Evolutionary conservation across 64 coral and sea anemone species (phyloP).

Genomic region (Actinia tenebrosa): DNA sequence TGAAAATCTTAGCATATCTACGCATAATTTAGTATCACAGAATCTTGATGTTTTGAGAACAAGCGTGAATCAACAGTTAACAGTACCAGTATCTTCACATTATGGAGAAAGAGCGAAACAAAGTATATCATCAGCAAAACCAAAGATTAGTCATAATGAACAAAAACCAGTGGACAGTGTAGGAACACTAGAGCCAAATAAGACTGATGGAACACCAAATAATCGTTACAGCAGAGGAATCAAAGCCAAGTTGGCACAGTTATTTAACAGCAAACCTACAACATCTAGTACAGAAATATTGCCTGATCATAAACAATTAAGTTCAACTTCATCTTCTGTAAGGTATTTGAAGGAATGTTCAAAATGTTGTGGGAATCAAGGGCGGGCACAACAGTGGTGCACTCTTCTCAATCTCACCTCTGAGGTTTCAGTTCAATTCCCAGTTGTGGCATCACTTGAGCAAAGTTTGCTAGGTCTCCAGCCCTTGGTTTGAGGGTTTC

Average conservation of each 20-base stretch:
- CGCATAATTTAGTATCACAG: not conserved
- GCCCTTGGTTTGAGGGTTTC: no score
- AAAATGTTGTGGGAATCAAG: not conserved
- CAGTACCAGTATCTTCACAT: not conserved
- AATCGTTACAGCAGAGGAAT: slow-evolving; percentile 72
- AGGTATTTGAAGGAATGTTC: not conserved
- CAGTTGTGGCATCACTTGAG: no score
- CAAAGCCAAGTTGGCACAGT: slow-evolving; percentile 71
- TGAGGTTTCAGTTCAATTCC: no score
- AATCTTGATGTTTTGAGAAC: not conserved
- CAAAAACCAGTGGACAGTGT: not conserved
- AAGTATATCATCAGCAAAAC: not conserved
- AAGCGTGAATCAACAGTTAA: not conserved
- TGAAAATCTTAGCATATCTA: not conserved
- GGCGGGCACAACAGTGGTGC: no score
- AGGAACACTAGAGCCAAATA: not conserved
- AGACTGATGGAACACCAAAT: slow-evolving; percentile 23
- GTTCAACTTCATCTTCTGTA: not conserved
- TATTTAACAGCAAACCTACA: slow-evolving; percentile 61
- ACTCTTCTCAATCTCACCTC: no score
- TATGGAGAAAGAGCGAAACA: not conserved
- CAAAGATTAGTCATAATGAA: not conserved
- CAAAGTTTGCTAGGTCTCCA: no score
- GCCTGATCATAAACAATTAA: not conserved
- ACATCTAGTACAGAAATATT: slow-evolving; percentile 7